These are phyloP conservation scores for Acanthisitta chloris DNA, from an alignment of 2,113 vertebrate genomes.

Conservation along the genomic window DNA sequence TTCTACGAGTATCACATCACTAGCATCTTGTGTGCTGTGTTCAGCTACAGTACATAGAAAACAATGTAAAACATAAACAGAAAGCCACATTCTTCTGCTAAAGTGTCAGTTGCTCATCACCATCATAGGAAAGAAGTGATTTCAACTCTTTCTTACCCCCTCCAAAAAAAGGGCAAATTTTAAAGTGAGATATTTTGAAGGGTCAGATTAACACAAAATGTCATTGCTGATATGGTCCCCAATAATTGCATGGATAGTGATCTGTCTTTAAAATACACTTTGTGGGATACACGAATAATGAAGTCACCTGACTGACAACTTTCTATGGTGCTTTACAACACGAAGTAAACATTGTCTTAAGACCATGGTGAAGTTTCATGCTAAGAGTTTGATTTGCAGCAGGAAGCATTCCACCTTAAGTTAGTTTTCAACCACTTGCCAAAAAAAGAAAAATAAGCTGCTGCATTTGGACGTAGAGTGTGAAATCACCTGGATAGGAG, in stretches of 20 bases:
- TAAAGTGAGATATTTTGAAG: not conserved
- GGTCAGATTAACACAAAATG: not conserved
- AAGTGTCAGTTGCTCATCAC: not conserved
- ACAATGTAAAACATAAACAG: not conserved
- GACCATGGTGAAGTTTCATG: not conserved
- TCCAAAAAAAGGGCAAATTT: not conserved
- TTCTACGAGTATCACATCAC: not conserved
- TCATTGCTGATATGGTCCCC: not conserved
- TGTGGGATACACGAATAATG: not conserved
- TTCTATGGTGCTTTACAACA: not conserved
- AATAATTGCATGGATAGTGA: not conserved
- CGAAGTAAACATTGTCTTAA: not conserved
- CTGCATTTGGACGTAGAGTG: slow-evolving; percentile 34
- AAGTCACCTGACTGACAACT: not conserved
- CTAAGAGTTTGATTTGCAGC: slow-evolving; percentile 15
- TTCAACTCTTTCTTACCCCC: not conserved
- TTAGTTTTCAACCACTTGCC: slow-evolving; percentile 16
- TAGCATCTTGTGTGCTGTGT: not conserved
- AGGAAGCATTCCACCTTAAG: not conserved
- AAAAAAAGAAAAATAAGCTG: slow-evolving; percentile 21
- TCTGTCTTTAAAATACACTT: not conserved
- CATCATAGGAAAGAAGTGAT: not conserved
- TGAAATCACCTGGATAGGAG: slow-evolving; percentile 34
- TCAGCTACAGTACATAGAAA: not conserved
- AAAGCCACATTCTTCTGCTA: not conserved